Evolutionary conservation across 2,113 vertebrate genomes (phyloP).

Genomic region (Opisthocomus hoazin): DNA sequence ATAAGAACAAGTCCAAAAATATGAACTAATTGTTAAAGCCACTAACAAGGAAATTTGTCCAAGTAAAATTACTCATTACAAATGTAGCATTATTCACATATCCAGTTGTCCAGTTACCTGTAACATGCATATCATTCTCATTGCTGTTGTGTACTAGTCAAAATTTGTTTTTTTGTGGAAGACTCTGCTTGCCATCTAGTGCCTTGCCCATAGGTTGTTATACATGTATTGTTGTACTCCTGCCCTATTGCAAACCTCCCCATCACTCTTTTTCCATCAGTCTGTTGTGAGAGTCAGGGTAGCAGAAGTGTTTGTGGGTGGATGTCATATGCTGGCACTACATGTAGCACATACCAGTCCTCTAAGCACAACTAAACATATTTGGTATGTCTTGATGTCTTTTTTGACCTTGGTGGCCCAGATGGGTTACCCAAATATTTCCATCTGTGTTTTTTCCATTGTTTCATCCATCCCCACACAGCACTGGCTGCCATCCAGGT

Average conservation of each 20-base stretch:
- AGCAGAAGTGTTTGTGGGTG: conserved; percentile 26
- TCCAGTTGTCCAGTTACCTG: background rate
- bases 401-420: conserved; percentile 1
- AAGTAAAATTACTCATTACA: background rate
- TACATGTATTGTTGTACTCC: background rate
- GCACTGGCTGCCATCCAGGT: background rate
- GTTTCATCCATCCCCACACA: background rate
- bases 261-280: background rate
- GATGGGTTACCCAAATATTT: conserved; percentile 14
- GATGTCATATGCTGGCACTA: background rate
- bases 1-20: background rate
- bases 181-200: background rate
- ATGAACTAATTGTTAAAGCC: background rate
- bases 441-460: background rate
- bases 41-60: background rate
- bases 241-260: background rate
- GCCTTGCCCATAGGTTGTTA: background rate
- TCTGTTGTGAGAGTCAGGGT: background rate
- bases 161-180: background rate
- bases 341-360: background rate
- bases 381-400: background rate
- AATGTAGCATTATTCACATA: background rate
- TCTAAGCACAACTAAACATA: background rate
- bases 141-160: background rate
- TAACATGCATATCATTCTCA: background rate